phyloP scores from a whole-genome alignment of 2,113 vertebrate genomes.

The Cheilinus undulatus region DNA sequence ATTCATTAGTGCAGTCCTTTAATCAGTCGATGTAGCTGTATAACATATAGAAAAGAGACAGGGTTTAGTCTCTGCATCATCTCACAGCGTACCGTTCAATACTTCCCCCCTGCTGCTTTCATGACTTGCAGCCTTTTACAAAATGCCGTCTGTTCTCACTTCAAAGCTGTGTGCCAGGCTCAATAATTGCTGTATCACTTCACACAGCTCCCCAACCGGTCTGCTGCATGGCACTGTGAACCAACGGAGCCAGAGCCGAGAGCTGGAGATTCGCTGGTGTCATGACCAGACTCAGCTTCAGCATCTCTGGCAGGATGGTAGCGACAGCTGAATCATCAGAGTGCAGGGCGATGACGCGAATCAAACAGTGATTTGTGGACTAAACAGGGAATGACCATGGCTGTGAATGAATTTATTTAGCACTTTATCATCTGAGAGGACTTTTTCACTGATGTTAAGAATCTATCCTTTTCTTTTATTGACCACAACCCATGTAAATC shows the following conservation, averaged over 20 bases:
- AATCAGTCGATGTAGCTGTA: not conserved
- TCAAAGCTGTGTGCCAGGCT: conserved; percentile 52
- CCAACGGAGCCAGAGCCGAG: conserved; percentile 34
- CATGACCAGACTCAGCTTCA: not conserved
- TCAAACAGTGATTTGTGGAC: conserved; percentile 13
- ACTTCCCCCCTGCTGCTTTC: conserved; percentile 24
- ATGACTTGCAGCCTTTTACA: conserved; percentile 50
- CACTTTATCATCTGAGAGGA: not conserved
- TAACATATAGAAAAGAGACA: not conserved
- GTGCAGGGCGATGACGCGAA: not conserved
- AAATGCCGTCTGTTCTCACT: conserved; percentile 62
- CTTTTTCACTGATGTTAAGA: not conserved
- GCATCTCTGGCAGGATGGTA: conserved; percentile 36
- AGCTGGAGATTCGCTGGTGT: conserved; percentile 15
- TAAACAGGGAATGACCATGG: conserved; percentile 17
- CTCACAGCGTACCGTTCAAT: conserved; percentile 2
- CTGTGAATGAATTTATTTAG: not conserved
- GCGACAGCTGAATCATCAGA: conserved; percentile 41
- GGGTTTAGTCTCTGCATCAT: conserved; percentile 4
- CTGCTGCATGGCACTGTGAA: conserved; percentile 14
- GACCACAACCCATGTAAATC: not conserved
- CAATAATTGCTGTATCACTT: conserved; percentile 51
- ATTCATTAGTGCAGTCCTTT: not conserved
- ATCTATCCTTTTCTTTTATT: not conserved
- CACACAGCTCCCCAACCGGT: conserved; percentile 11